phyloP scores from a whole-genome alignment of 2,888 invertebrate species.

The Oscheius sp. region DNA sequence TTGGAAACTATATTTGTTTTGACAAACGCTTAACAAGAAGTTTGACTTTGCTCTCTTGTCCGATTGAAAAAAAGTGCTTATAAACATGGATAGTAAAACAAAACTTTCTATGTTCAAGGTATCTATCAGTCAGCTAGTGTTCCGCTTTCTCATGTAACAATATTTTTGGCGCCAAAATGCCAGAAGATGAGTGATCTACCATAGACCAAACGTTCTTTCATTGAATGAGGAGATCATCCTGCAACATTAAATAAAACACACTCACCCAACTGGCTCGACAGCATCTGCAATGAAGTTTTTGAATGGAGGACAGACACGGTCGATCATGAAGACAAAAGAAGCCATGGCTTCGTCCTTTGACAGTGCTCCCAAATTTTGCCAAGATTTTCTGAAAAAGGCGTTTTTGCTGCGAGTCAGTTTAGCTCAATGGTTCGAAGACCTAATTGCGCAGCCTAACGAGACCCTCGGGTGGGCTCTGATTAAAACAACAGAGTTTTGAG shows the following conservation, averaged over 20 bases:
- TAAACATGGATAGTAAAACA: too few relatives aligned
- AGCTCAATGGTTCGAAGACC: slow-evolving; percentile 15
- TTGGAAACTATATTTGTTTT: too few relatives aligned
- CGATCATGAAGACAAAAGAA: slow-evolving; percentile 89
- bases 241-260: neutral
- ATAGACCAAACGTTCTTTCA: too few relatives aligned
- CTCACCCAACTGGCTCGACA: slow-evolving; percentile 32
- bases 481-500: slow-evolving; percentile 15
- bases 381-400: slow-evolving; percentile 81
- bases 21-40: too few relatives aligned
- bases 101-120: too few relatives aligned
- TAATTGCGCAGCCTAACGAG: slow-evolving; percentile 25
- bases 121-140: too few relatives aligned
- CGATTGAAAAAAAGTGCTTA: too few relatives aligned
- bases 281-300: slow-evolving; percentile 59
- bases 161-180: too few relatives aligned
- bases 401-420: slow-evolving; percentile 6
- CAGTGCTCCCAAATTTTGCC: slow-evolving; percentile 90
- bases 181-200: too few relatives aligned
- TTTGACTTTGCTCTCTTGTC: too few relatives aligned
- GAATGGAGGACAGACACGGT: slow-evolving; percentile 86
- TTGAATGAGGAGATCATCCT: too few relatives aligned
- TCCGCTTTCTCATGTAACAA: too few relatives aligned
- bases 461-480: slow-evolving; percentile 26
- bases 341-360: slow-evolving; percentile 88